A percentile compares a stretch with the other conserved stretches of the same genome.
phyloP scores from a whole-genome alignment of 2,888 invertebrate genomes.

The Drosophila kambysellisi region DNA sequence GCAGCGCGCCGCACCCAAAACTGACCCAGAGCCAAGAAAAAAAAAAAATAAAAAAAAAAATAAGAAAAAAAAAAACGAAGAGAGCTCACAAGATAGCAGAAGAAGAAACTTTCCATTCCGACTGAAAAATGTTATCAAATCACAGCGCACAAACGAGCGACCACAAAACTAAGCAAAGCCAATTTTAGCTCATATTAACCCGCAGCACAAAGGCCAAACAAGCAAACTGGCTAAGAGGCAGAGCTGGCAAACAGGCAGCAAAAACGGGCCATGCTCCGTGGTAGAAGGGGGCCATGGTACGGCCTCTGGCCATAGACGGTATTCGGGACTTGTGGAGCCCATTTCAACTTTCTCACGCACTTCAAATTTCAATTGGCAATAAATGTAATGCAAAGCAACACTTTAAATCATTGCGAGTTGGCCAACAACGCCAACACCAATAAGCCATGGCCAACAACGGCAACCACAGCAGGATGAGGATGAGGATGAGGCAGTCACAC shows the following conservation, averaged over 20 bases:
- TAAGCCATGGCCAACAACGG: constrained; percentile 55
- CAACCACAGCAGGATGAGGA: constrained; percentile 31
- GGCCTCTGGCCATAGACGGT: constrained; percentile 62
- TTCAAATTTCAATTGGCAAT: constrained; percentile 85
- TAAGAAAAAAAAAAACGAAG: constrained; percentile 22
- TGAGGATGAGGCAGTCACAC: constrained; percentile 16
- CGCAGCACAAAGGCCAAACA: constrained; percentile 80
- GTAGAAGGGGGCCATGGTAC: constrained; percentile 50
- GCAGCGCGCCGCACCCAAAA: constrained; percentile 47
- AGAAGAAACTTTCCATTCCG: constrained; percentile 71
- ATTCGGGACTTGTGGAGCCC: constrained; percentile 53
- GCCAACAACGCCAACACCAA: constrained; percentile 72
- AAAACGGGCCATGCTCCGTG: constrained; percentile 39
- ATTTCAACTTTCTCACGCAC: constrained; percentile 84
- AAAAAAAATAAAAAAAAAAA: constrained; percentile 11
- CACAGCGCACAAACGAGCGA: constrained; percentile 77
- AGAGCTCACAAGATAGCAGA: constrained; percentile 48
- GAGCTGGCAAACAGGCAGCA: constrained; percentile 44
- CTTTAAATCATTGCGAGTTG: constrained; percentile 83
- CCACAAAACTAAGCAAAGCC: constrained; percentile 81
- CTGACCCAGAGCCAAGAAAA: constrained; percentile 45
- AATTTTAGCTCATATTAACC: constrained; percentile 81
- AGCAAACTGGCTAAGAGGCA: constrained; percentile 41
- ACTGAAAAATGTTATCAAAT: constrained; percentile 79
- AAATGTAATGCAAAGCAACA: constrained; percentile 85